Evolutionary conservation across 2,888 invertebrate species (phyloP), one percentile per base, ranked within the genome.

Genomic region (Acronicta leporina): DNA sequence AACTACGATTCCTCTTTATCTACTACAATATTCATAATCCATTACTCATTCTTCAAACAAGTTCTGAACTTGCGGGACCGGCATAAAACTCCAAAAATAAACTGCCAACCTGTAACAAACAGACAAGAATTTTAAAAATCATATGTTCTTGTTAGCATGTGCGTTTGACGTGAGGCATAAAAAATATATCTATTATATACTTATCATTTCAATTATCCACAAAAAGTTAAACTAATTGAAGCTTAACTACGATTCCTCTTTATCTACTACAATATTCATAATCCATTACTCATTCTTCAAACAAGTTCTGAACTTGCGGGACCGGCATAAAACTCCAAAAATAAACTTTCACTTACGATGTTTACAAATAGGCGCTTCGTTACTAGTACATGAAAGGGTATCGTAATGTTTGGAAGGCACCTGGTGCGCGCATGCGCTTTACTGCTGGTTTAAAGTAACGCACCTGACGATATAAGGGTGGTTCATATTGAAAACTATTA

Each of bases 331-430:
- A 68, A 61, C 45, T 53, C 44, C 48, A 53, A 53, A 77, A 78
- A 78, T 78, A 75, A n/a, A 52, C 50, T 63, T 77, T 63, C 63
- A 72, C 72, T 75, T 66, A 75, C 56, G 65, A 54, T 68, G 78
- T 78, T 75, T 77, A 78, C 68, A 75, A 72, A 71, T 77, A 74
- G 46, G 56, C 62, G 55, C 75, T 65, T 59, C 54, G 63, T 74
- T 63, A 70, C 62, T 60, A 38, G 55, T 63, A 65, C 64, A 68
- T 70, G 75, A 70, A 70, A 64, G 68, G 65, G 78, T 71, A 60
- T 63, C 56, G 69, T 69, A 62, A 75, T 65, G 76, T 71, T 74
- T 58, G 43, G 49, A 47, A 48, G 60, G 58, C 78, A 78, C 68
- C 79, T 75, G 79, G 57, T 63, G 49, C 63, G 53, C 75, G 75